Conservation (phyloP, 2,888 invertebrate species). For the Microchrysa polita region DNA sequence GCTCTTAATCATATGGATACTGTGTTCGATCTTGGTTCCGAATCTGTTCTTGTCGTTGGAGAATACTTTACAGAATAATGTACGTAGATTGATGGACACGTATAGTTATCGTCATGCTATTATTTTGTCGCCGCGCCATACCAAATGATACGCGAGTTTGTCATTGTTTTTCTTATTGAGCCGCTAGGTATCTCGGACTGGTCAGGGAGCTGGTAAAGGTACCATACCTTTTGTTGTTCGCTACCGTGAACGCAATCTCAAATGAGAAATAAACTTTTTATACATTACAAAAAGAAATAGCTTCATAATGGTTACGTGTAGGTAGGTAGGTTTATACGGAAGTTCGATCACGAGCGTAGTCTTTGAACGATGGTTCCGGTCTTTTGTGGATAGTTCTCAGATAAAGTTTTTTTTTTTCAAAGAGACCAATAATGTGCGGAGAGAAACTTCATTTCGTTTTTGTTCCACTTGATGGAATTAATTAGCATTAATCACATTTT, state of each 20-base stretch:
- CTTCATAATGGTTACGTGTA: slow-evolving; percentile 48
- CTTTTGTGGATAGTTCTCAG: slow-evolving; percentile 55
- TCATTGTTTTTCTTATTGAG: slow-evolving; percentile 41
- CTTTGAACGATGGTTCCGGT: slow-evolving; percentile 65
- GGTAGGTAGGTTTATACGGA: neutral
- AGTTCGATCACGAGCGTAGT: slow-evolving; percentile 46
- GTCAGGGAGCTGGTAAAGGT: too few species aligned
- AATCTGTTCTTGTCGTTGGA: slow-evolving; percentile 26
- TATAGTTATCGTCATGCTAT: slow-evolving; percentile 19
- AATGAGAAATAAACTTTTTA: slow-evolving; percentile 43
- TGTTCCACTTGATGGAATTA: too few species aligned
- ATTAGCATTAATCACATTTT: too few species aligned
- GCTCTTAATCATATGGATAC: slow-evolving; percentile 48
- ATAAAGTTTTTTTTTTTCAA: slow-evolving; percentile 32
- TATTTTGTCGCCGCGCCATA: neutral
- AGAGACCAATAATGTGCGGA: slow-evolving; percentile 29
- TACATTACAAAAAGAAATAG: slow-evolving; percentile 31
- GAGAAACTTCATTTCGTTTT: neutral
- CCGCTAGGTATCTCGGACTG: slow-evolving; percentile 20
- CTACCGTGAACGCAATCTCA: slow-evolving; percentile 40
- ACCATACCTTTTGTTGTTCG: slow-evolving; percentile 29
- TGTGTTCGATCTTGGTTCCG: slow-evolving; percentile 48
- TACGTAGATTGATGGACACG: too few species aligned
- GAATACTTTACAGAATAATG: too few species aligned
- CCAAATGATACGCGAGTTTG: neutral